Percentiles rank a stretch among this genome's conserved stretches.
Evolutionary conservation across 1,140 invertebrate genomes (phyloP).

Genomic region (Papilio polytes): DNA sequence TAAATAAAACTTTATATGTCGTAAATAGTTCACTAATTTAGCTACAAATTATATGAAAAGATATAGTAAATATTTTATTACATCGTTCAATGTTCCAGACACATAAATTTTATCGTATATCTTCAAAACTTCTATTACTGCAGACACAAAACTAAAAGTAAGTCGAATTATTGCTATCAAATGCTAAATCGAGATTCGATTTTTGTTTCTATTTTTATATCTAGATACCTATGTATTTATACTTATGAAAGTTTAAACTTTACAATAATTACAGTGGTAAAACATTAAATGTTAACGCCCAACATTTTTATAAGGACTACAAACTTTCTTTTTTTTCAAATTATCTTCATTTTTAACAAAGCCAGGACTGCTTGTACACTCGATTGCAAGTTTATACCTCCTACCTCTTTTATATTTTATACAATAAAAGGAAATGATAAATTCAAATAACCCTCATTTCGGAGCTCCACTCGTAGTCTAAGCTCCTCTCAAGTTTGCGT

Average conservation of each 20-base stretch:
- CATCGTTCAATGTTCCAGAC: neutral
- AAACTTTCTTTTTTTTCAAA: too few species aligned
- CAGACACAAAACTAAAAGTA: conserved; percentile 6
- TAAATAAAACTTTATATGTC: too few species aligned
- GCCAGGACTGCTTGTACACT: too few species aligned
- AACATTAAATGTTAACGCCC: too few species aligned
- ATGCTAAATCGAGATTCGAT: neutral
- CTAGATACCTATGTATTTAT: too few species aligned
- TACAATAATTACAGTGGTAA: too few species aligned
- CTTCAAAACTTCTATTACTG: neutral
- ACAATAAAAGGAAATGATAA: neutral
- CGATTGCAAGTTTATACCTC: too few species aligned
- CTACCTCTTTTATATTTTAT: too few species aligned
- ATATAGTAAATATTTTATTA: neutral
- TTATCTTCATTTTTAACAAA: too few species aligned
- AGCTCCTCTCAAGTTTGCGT: conserved; percentile 49
- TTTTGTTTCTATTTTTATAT: neutral
- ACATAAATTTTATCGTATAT: neutral
- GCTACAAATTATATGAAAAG: neutral
- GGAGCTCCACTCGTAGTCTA: conserved; percentile 44
- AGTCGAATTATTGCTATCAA: neutral
- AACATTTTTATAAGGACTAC: too few species aligned
- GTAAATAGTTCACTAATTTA: neutral
- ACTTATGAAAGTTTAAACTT: too few species aligned
- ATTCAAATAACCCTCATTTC: conserved; percentile 34